Conservation (phyloP, 1,140 invertebrate genomes). For the Penaeus japonicus region DNA sequence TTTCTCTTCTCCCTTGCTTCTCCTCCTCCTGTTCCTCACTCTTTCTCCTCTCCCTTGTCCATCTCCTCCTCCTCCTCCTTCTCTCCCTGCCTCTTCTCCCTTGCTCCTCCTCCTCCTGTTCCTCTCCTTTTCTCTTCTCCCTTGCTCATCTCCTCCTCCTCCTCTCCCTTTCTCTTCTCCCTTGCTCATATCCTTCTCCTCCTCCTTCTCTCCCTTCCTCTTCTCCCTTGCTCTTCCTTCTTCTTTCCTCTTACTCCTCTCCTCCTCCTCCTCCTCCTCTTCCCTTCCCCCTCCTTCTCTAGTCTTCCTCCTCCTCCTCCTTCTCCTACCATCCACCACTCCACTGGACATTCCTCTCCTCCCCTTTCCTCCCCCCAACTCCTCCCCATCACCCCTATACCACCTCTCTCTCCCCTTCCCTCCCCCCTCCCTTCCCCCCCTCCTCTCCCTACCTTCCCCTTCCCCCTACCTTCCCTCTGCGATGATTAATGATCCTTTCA, state of each 20-base stretch:
- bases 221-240: background rate
- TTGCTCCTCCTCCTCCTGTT: background rate
- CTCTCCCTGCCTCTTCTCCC: background rate
- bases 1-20: background rate
- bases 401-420: no score
- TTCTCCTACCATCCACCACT: conserved; percentile 29
- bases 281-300: background rate
- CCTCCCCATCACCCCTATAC: no score
- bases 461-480: no score
- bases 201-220: background rate
- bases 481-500: no score
- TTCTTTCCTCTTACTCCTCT: background rate
- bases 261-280: background rate
- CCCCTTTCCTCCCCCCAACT: conserved; percentile 36
- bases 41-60: background rate
- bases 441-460: no score
- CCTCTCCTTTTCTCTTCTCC: background rate
- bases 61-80: background rate
- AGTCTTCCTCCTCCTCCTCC: background rate
- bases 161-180: background rate
- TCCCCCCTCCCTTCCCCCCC: no score
- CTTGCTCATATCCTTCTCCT: background rate
- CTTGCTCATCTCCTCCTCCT: background rate
- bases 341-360: conserved; percentile 10
- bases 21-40: background rate